A percentile compares a stretch with the other conserved stretches of the same genome.
Evolutionary conservation across 2,797 vertebrate species (phyloP).

Genomic region (Falco concolor): DNA sequence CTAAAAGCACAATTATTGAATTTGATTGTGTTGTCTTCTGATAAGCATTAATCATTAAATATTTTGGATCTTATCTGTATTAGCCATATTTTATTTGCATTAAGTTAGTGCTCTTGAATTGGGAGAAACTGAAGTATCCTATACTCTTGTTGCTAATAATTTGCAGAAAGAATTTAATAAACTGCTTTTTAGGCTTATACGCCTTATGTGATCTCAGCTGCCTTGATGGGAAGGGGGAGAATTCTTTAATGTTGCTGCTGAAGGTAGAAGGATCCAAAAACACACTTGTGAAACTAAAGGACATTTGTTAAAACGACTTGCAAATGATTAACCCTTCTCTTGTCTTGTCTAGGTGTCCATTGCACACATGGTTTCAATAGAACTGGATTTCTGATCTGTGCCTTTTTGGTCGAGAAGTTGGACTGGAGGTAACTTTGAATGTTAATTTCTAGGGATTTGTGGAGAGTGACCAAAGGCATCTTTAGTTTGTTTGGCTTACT

Average conservation of each 20-base stretch:
- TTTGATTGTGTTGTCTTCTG: background rate
- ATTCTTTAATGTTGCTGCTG: background rate
- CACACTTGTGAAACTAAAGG: background rate
- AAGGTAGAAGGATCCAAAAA: background rate
- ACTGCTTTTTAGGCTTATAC: background rate
- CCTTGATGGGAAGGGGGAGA: background rate
- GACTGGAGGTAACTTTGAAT: conserved; percentile 92
- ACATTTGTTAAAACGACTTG: background rate
- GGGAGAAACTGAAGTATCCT: background rate
- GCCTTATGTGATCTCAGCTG: background rate
- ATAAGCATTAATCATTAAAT: background rate
- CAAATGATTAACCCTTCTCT: background rate
- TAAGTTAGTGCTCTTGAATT: background rate
- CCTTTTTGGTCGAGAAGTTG: conserved; percentile 97
- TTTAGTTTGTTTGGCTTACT: background rate
- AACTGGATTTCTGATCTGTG: conserved; percentile 96
- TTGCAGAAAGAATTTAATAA: background rate
- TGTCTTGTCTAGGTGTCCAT: conserved; percentile 87
- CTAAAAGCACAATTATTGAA: background rate
- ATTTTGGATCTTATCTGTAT: background rate
- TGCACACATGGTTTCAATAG: conserved; percentile 98
- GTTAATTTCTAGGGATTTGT: background rate
- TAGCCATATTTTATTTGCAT: background rate
- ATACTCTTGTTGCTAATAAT: background rate
- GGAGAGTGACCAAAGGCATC: background rate